These are phyloP conservation scores for Raja brachyura DNA, from an alignment of 2,113 vertebrate genomes.

Conservation along the genomic window DNA sequence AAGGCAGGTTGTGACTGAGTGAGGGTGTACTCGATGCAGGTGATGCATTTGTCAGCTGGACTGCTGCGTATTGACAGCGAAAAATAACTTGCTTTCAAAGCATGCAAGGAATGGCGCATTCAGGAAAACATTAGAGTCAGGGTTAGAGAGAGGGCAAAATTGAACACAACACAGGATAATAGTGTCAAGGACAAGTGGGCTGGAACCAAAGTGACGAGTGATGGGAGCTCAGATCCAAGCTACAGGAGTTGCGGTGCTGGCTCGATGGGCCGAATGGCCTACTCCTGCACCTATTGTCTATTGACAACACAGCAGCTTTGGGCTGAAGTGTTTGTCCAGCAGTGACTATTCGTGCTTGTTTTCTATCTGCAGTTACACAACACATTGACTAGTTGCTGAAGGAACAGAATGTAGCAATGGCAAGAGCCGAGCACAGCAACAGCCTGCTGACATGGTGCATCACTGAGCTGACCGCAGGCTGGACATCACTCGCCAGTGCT, in stretches of 20 bases:
- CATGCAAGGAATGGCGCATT: not conserved
- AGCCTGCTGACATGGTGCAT: not conserved
- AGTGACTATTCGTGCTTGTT: not conserved
- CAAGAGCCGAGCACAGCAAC: not conserved
- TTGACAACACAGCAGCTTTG: not conserved
- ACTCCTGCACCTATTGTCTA: no score
- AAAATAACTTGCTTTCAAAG: not conserved
- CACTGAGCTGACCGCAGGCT: not conserved
- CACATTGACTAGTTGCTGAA: not conserved
- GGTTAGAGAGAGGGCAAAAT: not conserved
- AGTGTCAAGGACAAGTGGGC: not conserved
- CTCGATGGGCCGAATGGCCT: no score
- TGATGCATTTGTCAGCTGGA: no score
- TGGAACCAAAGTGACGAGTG: not conserved
- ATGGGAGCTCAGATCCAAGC: not conserved
- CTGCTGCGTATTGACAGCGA: no score
- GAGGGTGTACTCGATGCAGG: no score
- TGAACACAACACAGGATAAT: not conserved
- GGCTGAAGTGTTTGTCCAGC: not conserved
- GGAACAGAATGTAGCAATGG: not conserved
- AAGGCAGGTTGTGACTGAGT: not conserved
- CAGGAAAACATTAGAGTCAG: not conserved
- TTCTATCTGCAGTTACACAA: not conserved
- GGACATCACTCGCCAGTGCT: not conserved
- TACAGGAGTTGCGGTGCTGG: not conserved